A percentile compares a stretch with the other conserved stretches of the same genome.
phyloP scores from a whole-genome alignment of 2,113 vertebrate genomes.

The Macaca mulatta region DNA sequence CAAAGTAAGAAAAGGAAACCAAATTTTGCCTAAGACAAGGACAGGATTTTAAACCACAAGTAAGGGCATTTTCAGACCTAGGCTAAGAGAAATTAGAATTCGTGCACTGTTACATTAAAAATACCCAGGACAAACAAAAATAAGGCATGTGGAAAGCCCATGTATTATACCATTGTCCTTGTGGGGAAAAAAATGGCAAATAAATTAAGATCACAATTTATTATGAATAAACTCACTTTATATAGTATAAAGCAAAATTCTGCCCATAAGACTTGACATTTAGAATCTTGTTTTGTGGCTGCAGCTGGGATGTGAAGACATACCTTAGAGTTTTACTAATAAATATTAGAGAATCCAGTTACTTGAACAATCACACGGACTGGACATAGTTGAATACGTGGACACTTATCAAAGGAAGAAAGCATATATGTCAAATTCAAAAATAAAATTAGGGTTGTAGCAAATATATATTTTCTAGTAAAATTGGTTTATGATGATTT shows the following conservation, averaged over 20 bases:
- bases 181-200: too few relatives aligned
- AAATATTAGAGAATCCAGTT: neutral
- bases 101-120: neutral
- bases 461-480: neutral
- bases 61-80: neutral
- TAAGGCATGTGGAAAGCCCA: neutral
- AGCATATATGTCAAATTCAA: neutral
- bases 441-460: neutral
- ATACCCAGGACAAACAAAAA: neutral
- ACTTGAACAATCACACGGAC: rapidly evolving
- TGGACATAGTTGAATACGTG: rapidly evolving
- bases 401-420: neutral
- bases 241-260: neutral
- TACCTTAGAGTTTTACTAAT: neutral
- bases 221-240: neutral
- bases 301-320: too few relatives aligned
- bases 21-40: neutral
- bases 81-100: neutral
- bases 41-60: neutral
- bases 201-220: neutral
- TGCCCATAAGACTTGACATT: neutral
- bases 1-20: neutral
- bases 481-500: neutral
- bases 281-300: too few relatives aligned
- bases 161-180: too few relatives aligned